A percentile compares a stretch with the other conserved stretches of the same genome.
phyloP scores from a whole-genome alignment of 2,797 vertebrate species.

The Crax fasciolata region DNA sequence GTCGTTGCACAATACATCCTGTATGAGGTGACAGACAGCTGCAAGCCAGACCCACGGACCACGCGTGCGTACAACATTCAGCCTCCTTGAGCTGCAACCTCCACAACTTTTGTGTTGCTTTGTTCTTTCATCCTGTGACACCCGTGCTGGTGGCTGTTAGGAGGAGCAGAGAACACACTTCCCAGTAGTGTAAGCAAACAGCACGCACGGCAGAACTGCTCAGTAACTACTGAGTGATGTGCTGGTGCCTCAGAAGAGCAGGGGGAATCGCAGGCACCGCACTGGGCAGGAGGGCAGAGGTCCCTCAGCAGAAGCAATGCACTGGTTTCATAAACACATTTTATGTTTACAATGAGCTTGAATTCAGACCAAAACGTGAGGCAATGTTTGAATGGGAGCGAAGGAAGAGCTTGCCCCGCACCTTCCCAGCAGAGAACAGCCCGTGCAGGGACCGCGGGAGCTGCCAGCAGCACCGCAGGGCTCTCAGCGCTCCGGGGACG shows the following conservation, averaged over 20 bases:
- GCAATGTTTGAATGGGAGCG: constrained; percentile 23
- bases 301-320: background rate
- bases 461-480: too few relatives aligned
- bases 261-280: accelerated
- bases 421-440: constrained; percentile 13
- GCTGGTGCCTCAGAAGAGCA: background rate
- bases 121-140: background rate
- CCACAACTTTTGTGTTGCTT: background rate
- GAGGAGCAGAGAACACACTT: background rate
- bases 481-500: too few relatives aligned
- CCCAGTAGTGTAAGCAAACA: background rate
- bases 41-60: background rate
- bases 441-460: too few relatives aligned
- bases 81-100: background rate
- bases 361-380: constrained; percentile 64
- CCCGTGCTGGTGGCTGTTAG: accelerated
- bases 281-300: accelerated
- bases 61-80: accelerated
- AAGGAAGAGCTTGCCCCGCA: constrained; percentile 26
- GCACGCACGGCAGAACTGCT: background rate
- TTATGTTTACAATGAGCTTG: background rate
- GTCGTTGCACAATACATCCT: too few relatives aligned
- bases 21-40: background rate
- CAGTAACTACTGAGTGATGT: too few relatives aligned
- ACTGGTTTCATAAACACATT: background rate